A percentile compares a stretch with the other conserved stretches of the same genome.
phyloP scores from a whole-genome alignment of 1,140 invertebrate genomes.

The Glomeris maerens region DNA sequence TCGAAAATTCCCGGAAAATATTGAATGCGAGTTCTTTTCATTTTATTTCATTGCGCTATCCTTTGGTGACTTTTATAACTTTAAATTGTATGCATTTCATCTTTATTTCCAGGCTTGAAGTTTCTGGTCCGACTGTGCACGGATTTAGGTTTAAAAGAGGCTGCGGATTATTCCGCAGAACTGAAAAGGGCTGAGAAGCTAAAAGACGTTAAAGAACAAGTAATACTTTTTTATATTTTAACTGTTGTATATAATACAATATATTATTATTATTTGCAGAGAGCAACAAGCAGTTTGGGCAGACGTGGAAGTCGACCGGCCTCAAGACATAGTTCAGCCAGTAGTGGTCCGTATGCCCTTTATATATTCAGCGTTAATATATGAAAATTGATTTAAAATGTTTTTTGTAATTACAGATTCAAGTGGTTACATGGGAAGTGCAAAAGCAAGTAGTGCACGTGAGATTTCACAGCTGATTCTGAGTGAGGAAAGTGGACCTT shows the following conservation, averaged over 20 bases:
- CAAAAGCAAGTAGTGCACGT: no score
- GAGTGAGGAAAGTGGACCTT: no score
- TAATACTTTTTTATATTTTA: constrained; percentile 6
- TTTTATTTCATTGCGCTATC: no score
- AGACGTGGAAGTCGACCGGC: constrained; percentile 29
- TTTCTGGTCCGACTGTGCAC: constrained; percentile 65
- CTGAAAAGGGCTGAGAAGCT: constrained; percentile 67
- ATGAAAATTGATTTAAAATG: no score
- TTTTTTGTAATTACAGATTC: no score
- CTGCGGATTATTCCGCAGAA: constrained; percentile 58
- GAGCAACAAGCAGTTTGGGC: constrained; percentile 28
- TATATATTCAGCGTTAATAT: no score
- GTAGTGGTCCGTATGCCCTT: constrained; percentile 23
- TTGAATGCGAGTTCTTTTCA: constrained; percentile 47
- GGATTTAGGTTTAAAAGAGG: constrained; percentile 68
- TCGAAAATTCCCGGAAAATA: constrained; percentile 64
- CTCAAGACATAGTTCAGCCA: constrained; percentile 26
- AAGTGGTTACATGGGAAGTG: no score
- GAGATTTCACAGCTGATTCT: no score
- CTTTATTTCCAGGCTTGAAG: constrained; percentile 43
- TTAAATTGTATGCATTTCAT: constrained; percentile 6
- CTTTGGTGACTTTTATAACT: no score
- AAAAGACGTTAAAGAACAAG: constrained; percentile 39
- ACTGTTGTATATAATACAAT: neutral
- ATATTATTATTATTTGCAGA: constrained; percentile 19